Evolutionary conservation across 2,797 vertebrate genomes (phyloP).

Genomic region (Sebastolobus alascanus): DNA sequence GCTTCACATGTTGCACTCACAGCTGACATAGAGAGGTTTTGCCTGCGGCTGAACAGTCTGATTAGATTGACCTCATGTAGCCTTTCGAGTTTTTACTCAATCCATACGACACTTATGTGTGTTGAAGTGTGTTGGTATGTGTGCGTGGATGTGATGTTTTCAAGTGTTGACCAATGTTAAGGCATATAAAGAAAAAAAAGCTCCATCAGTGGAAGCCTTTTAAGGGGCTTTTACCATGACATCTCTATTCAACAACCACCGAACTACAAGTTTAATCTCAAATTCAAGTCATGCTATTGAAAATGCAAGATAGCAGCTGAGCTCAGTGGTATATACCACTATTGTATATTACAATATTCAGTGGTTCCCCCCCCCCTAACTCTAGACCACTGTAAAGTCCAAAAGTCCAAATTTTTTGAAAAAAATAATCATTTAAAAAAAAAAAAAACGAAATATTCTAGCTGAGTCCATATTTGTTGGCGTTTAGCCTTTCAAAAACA

Average conservation of each 20-base stretch:
- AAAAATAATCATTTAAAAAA: too few species aligned
- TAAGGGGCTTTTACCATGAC: neutral
- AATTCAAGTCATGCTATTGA: neutral
- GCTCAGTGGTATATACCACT: neutral
- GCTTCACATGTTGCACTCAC: slow-evolving; percentile 19
- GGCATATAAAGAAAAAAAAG: neutral
- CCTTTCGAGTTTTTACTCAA: neutral
- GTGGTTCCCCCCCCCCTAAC: too few species aligned
- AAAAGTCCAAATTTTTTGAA: too few species aligned
- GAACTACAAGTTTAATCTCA: neutral
- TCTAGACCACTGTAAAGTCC: too few species aligned
- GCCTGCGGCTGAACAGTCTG: slow-evolving; percentile 1
- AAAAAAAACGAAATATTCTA: too few species aligned
- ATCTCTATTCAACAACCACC: neutral
- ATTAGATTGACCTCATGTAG: slow-evolving; percentile 11
- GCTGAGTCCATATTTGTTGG: too few species aligned
- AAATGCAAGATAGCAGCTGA: neutral
- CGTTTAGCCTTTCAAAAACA: too few species aligned
- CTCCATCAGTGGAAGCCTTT: neutral
- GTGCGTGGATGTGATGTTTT: slow-evolving; percentile 10
- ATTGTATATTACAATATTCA: neutral
- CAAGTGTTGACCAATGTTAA: neutral
- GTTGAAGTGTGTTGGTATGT: neutral
- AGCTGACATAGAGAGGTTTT: neutral
- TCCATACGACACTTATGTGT: slow-evolving; percentile 6